Percentiles rank a stretch among this genome's conserved stretches.
Conservation (phyloP, 2,113 vertebrate species). For the Centropus bengalensis region DNA sequence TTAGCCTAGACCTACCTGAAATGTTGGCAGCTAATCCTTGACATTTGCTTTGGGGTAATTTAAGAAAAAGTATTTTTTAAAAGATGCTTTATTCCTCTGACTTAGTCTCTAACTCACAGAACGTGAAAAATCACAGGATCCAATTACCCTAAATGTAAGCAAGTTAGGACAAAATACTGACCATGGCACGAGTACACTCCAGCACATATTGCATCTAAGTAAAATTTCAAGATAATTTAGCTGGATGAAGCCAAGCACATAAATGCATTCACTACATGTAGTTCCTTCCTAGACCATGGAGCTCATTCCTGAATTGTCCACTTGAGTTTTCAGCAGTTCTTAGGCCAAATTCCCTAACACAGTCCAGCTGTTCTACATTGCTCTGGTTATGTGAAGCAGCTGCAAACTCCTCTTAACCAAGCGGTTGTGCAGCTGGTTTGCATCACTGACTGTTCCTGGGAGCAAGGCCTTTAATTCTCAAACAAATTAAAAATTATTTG, state of each 20-base stretch:
- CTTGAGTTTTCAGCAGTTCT: background rate
- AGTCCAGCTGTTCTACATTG: constrained; percentile 9
- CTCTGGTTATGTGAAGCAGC: constrained; percentile 18
- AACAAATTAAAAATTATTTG: constrained; percentile 42
- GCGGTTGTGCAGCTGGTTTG: constrained; percentile 36
- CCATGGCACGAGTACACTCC: background rate
- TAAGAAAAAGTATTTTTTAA: background rate
- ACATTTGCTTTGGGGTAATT: background rate
- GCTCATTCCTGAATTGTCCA: background rate
- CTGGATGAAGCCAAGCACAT: constrained; percentile 23
- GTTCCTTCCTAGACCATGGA: background rate
- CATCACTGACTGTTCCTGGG: background rate
- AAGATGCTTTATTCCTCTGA: background rate
- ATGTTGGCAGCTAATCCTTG: background rate
- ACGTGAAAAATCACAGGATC: background rate
- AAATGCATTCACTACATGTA: background rate
- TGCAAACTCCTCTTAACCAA: constrained; percentile 19
- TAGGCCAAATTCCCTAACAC: background rate
- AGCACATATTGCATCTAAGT: background rate
- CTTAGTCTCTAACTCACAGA: background rate
- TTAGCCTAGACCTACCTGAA: background rate
- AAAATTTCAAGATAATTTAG: constrained; percentile 4
- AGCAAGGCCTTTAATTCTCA: constrained; percentile 36
- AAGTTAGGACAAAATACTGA: background rate
- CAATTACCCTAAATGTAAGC: background rate